Evolutionary conservation across 2,797 vertebrate genomes (phyloP), one percentile per base, ranked within the genome.

Genomic region (Protosalanx chinensis): DNA sequence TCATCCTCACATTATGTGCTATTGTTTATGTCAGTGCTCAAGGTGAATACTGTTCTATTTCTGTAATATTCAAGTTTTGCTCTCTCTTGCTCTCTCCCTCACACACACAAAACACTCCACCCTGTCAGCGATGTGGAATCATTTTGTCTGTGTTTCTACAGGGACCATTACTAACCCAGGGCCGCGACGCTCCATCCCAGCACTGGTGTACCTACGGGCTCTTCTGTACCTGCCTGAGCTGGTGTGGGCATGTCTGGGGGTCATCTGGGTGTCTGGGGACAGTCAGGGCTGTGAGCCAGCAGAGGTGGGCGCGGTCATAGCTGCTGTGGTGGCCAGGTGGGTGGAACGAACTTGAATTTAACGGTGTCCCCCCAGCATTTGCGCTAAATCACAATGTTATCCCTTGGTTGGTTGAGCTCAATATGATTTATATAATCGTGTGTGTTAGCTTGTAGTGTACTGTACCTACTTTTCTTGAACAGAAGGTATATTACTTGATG

Each of bases 161-260:
- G 98, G 98, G 73, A 98, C 96, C 6, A 99, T 99, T 60, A 95
- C 94, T 33, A 98, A 98, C 83, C 92, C 95, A 0, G 95, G 96
- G 0, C 95, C 95, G 0, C 93, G 98, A 60, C 97, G 97, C 80
- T 95, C 94, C 13, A 94, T 99, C 88, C 89, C 95, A 0, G 93
- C 90, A 0, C 90, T 99, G 77, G 93, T 99, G 20, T 99, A 98
- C 72, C 49, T 95, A 70, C 95, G 98, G 0, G 91, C 96, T 0
- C 59, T 94, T 0, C 94, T 99, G 5, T 99, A 93, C 73, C 1
- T 97, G 29, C 97, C 98, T 0, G 98, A 99, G 84, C 84, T 97
- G 60, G 82, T 94, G 64, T 99, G 97, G 97, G 97, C 96, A 15
- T 87, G 94, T 37, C 76, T 98, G n/a, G 98, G 97, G 60, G 92